A percentile compares a stretch with the other conserved stretches of the same genome.
Evolutionary conservation across 2,113 vertebrate genomes (phyloP).

Genomic region (Lepidothrix coronata): DNA sequence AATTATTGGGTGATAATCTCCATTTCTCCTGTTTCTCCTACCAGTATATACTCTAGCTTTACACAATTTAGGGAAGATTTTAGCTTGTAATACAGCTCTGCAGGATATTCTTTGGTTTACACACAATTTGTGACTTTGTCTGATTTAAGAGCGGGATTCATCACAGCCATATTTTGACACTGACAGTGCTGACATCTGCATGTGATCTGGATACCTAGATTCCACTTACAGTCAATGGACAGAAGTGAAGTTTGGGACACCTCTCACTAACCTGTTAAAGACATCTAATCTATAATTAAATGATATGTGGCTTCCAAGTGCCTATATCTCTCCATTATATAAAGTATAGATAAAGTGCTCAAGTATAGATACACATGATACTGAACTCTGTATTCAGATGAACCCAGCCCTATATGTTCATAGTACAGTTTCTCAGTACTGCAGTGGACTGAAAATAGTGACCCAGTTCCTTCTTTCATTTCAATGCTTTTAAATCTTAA

Average conservation of each 20-base stretch:
- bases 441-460: not conserved
- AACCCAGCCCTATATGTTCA: not conserved
- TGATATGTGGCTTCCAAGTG: not conserved
- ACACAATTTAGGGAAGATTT: not conserved
- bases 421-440: not conserved
- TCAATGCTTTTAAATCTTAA: not conserved
- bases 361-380: not conserved
- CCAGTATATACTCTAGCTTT: not conserved
- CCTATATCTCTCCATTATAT: not conserved
- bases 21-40: not conserved
- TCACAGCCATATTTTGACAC: not conserved
- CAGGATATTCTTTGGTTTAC: not conserved
- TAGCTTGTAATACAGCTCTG: not conserved
- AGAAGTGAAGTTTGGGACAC: not conserved
- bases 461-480: not conserved
- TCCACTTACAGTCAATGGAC: not conserved
- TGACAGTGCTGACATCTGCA: not conserved
- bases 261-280: not conserved
- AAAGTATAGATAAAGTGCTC: not conserved
- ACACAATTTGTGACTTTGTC: not conserved
- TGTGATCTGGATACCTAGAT: not conserved
- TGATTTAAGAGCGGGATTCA: not conserved
- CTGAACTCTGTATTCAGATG: not conserved
- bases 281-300: not conserved
- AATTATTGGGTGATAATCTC: not conserved